Evolutionary conservation across 2,888 invertebrate genomes (phyloP), one percentile per base, ranked within the genome.

Genomic region (Liposcelis brunnea): DNA sequence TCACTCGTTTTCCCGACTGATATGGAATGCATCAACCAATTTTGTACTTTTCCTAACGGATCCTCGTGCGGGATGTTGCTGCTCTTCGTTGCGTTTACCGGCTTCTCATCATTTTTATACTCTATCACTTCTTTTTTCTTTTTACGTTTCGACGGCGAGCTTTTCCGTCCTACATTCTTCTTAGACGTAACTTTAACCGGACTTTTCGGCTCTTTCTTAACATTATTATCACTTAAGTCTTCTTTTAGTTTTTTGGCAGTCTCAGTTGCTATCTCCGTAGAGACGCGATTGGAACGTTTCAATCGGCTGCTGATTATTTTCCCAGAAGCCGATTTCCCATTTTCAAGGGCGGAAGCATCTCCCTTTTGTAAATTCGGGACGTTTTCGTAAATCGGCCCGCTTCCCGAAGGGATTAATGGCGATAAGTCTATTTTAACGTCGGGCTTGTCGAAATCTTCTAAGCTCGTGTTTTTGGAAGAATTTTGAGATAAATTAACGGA

Each of bases 1-100:
- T 52, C 53, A n/a, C 53, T 68, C 67, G 44, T 79, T 36, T 11
- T 48, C 49, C 31, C 46, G 50, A 16, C 36, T 18, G 11, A 26
- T 37, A 40, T 40, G 7, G 82, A 81, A 50, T 80, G 82, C 44
- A 85, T 61, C 45, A 86, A 63, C 86, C 86, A 86, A 54, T 81
- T 81, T 55, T 85, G 80, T n/a, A 86, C 86, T 63, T 85, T 86
- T 15, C 80, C 80, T 49, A 77, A 62, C 56, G 74, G 68, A 57
- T 74, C 73, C 49, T 62, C 62, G 50, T 64, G 64, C 2, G 60
- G 59, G 2, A 61, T 59, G 43, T 61, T 47, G 12, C 55, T 50
- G 64, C 61, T 61, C 67, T 55, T 76, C 75, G 57, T 76, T 75
- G 47, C 74, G 59, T 56, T 71, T 10, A 47, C 34, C 35, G 31